Conservation (phyloP, 2,113 vertebrate genomes). For the Sinocyclocheilus rhinocerous region DNA sequence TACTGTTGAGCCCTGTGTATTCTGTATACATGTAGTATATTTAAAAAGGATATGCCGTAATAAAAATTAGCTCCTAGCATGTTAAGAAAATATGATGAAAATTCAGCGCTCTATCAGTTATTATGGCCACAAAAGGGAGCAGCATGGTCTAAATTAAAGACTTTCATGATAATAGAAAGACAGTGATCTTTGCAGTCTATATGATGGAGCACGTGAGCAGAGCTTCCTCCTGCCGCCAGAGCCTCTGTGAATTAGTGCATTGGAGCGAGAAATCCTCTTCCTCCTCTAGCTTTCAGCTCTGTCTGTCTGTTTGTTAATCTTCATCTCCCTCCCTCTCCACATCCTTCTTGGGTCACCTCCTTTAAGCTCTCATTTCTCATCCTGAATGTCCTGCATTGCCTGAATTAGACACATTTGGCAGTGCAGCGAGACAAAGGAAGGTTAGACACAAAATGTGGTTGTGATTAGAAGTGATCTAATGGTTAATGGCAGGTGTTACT, state of each 20-base stretch:
- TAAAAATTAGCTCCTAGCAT: no score
- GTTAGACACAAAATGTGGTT: slow-evolving; percentile 52
- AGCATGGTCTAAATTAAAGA: not conserved
- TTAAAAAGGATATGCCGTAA: no score
- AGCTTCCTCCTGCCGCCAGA: slow-evolving; percentile 1
- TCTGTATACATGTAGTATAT: no score
- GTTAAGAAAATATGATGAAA: no score
- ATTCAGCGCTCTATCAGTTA: not conserved
- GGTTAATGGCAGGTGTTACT: slow-evolving; percentile 81
- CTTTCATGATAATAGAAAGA: slow-evolving; percentile 11
- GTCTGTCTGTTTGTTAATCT: slow-evolving; percentile 26
- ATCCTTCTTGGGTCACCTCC: slow-evolving; percentile 4
- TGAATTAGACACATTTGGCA: slow-evolving; percentile 10
- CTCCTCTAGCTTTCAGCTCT: not conserved
- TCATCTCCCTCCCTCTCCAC: not conserved
- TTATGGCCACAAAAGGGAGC: not conserved
- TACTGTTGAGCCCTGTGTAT: no score
- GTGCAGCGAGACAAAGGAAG: not conserved
- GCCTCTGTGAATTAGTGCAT: slow-evolving; percentile 48
- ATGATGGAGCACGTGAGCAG: slow-evolving; percentile 13
- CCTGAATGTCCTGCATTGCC: not conserved
- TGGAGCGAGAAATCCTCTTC: slow-evolving; percentile 31
- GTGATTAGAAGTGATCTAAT: slow-evolving; percentile 72
- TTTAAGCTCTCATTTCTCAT: slow-evolving; percentile 8
- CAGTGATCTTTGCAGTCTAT: slow-evolving; percentile 24